Evolutionary conservation across 2,888 invertebrate genomes (phyloP).

Genomic region (Cerastis rubricosa): DNA sequence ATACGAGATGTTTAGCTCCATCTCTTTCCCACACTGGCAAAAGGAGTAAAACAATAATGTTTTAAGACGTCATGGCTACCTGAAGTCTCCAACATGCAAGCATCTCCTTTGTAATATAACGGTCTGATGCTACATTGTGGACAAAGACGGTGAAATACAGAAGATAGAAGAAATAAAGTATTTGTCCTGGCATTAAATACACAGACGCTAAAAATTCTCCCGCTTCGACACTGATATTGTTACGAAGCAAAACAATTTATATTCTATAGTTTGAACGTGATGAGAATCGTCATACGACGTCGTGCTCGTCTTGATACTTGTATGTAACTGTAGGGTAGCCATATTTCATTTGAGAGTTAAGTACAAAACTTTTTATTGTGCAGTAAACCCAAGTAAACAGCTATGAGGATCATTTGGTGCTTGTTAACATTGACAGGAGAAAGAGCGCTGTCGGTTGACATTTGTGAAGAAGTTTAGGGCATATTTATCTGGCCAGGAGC

Average conservation of each 20-base stretch:
- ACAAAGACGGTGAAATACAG: not conserved
- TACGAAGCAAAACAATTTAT: slow-evolving; percentile 59
- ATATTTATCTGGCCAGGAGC: not conserved
- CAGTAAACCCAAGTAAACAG: not conserved
- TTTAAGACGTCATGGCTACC: too few relatives aligned
- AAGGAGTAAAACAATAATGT: too few relatives aligned
- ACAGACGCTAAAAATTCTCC: not conserved
- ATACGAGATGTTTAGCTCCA: too few relatives aligned
- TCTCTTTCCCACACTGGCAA: too few relatives aligned
- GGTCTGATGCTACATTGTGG: too few relatives aligned
- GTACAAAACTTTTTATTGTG: not conserved
- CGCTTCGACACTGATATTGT: slow-evolving; percentile 27
- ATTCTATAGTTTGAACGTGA: slow-evolving; percentile 62
- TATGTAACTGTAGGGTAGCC: slow-evolving; percentile 38
- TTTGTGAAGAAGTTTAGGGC: not conserved
- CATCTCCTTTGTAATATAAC: not conserved
- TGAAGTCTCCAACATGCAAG: not conserved
- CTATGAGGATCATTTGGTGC: not conserved
- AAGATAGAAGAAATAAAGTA: not conserved
- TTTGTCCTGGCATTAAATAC: not conserved
- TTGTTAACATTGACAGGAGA: not conserved
- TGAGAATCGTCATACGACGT: slow-evolving; percentile 52
- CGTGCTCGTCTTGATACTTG: slow-evolving; percentile 27
- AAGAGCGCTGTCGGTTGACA: not conserved
- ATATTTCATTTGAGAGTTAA: not conserved